Percentiles rank a stretch among this genome's conserved stretches.
Conservation (phyloP, 2,888 invertebrate species). For the Cephus nigrinus region DNA sequence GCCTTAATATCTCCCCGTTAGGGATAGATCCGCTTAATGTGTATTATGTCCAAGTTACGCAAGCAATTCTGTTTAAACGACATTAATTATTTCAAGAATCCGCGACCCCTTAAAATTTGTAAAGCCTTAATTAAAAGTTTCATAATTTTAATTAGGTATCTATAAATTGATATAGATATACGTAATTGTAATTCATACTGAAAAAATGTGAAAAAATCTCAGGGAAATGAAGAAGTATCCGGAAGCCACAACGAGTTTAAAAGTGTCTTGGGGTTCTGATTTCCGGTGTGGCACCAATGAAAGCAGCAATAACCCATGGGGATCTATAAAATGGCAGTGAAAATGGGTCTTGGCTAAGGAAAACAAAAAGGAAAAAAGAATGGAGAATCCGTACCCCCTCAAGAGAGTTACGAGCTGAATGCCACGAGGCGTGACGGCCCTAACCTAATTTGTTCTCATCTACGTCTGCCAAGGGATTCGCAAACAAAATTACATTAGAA, state of each 20-base stretch:
- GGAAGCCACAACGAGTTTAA: background rate
- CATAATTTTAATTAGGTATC: background rate
- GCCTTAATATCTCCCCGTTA: background rate
- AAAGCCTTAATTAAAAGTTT: background rate
- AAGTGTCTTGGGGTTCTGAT: background rate
- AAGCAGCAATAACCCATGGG: background rate
- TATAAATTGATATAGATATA: background rate
- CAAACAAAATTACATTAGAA: conserved; percentile 55
- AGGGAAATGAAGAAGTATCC: background rate
- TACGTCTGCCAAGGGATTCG: conserved; percentile 42
- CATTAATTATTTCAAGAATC: background rate
- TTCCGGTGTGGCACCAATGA: background rate
- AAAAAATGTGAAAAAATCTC: background rate
- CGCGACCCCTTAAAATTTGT: background rate
- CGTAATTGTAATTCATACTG: background rate
- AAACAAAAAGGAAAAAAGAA: conserved; percentile 1
- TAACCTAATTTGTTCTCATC: conserved; percentile 50
- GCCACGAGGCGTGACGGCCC: conserved; percentile 31
- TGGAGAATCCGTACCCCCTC: conserved; percentile 5
- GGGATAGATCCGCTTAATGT: background rate
- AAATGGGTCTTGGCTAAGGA: background rate
- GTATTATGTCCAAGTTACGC: background rate
- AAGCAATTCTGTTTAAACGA: background rate
- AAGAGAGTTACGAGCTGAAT: conserved; percentile 32
- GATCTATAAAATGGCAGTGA: background rate